Conservation (phyloP, 2,797 vertebrate genomes). For the Tapirus indicus region DNA sequence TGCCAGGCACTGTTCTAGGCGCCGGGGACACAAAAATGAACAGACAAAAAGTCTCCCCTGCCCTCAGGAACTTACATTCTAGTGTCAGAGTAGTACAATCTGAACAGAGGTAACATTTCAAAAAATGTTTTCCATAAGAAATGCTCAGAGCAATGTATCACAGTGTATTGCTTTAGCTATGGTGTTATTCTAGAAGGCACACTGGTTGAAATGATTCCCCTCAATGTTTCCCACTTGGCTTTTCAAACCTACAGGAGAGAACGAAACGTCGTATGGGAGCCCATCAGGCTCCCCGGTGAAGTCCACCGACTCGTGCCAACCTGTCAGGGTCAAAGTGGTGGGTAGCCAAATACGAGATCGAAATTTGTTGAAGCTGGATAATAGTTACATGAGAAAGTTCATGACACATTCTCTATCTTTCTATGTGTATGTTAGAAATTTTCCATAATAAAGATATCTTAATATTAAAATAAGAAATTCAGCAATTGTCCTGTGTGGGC, state of each 20-base stretch:
- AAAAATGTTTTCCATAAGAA: neutral
- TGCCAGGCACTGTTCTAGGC: neutral
- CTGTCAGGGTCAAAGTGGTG: neutral
- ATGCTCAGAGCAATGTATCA: neutral
- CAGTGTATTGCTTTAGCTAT: neutral
- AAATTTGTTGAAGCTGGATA: neutral
- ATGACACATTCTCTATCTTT: neutral
- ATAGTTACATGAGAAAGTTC: neutral
- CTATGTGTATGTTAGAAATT: neutral
- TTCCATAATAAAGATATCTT: conserved; percentile 32
- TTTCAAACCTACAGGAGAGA: neutral
- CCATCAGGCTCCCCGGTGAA: neutral
- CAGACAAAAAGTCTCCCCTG: neutral
- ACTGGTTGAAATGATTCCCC: neutral
- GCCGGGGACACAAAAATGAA: neutral
- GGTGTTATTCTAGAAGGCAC: neutral
- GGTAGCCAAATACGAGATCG: neutral
- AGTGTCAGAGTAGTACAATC: neutral
- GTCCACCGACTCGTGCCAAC: neutral
- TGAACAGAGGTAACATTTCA: neutral
- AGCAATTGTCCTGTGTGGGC: neutral
- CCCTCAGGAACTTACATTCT: neutral
- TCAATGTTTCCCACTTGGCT: neutral
- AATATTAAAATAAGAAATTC: neutral
- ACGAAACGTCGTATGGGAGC: neutral